Evolutionary conservation across 2,888 invertebrate genomes (phyloP), one percentile per base, ranked within the genome.

Genomic region (Limnephilus lunatus): DNA sequence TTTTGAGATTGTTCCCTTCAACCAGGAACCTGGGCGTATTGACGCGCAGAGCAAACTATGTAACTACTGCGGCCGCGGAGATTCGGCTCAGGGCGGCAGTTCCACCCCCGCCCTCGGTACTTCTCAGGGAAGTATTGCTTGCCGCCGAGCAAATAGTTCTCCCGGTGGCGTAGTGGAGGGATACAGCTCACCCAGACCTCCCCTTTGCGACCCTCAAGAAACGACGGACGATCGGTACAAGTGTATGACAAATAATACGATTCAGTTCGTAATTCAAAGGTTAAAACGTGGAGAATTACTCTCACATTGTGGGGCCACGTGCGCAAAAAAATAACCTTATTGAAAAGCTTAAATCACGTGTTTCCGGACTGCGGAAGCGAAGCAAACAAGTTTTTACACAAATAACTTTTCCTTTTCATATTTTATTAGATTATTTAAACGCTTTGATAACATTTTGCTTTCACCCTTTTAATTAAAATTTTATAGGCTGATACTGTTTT

Each of bases 171-270:
- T 25, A 68, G 25, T 25, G 68, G 25, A 11, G 25, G 68, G 68
- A 19, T 19, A 68, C 68, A 19, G 25, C 9, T 9, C 25, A 25
- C 68, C 0, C 68, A 9, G 25, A n/a, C 68, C 25, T 68, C 68
- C n/a, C 25, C 25, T n/a, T 11, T 19, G 68, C n/a, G 9, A 68
- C 25, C 68, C 68, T 68, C 68, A n/a, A 68, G 68, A 9, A n/a
- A n/a, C 68, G 68, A 25, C 35, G 35, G 83, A 32, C 32, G 83
- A 32, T 39, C 25, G 83, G 82, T n/a, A 83, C 83, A 39, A 83
- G 83, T 83, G 83, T 35, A 83, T 83, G 83, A 83, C 83, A 83
- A 83, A 83, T 83, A 83, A 83, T 83, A 83, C 39, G 35, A 83
- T 83, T 35, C 83, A 35, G 83, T 35, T 35, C 35, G 35, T 83